A percentile compares a stretch with the other conserved stretches of the same genome.
These are phyloP conservation scores for Silurus asotus DNA, from an alignment of 2,113 vertebrate genomes.

Conservation along the genomic window DNA sequence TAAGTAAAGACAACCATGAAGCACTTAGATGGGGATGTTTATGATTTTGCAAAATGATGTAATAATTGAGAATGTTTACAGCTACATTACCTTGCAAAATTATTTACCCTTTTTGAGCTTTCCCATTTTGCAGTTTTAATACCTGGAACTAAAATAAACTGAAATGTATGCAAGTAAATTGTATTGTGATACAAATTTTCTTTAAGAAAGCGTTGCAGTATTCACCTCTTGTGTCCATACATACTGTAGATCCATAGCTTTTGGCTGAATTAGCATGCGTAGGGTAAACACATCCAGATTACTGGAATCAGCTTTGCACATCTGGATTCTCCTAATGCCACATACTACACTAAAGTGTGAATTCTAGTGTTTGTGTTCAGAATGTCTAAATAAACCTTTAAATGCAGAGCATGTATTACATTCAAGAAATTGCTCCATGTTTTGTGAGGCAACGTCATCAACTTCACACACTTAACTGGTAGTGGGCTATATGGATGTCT, in stretches of 20 bases:
- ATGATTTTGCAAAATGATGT: neutral
- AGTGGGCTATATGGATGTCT: neutral
- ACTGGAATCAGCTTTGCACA: neutral
- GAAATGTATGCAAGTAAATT: neutral
- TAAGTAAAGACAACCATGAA: slow-evolving; percentile 39
- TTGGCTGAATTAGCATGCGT: neutral
- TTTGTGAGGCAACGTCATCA: neutral
- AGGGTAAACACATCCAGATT: neutral
- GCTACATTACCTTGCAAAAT: neutral
- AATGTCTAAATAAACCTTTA: neutral
- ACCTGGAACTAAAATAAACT: neutral
- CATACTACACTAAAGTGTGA: neutral
- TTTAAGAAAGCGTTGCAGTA: neutral
- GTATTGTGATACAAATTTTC: neutral
- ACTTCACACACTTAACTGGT: neutral
- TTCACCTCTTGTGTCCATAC: neutral
- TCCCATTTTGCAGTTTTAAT: neutral
- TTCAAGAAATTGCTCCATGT: neutral
- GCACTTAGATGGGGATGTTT: slow-evolving; percentile 17
- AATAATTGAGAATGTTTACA: neutral
- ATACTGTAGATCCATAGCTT: neutral
- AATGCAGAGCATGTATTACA: neutral
- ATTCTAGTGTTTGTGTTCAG: neutral
- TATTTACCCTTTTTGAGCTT: neutral
- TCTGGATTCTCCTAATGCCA: neutral